These are phyloP conservation scores for Ectemnius lituratus DNA, from an alignment of 2,888 invertebrate species.

Conservation along the genomic window DNA sequence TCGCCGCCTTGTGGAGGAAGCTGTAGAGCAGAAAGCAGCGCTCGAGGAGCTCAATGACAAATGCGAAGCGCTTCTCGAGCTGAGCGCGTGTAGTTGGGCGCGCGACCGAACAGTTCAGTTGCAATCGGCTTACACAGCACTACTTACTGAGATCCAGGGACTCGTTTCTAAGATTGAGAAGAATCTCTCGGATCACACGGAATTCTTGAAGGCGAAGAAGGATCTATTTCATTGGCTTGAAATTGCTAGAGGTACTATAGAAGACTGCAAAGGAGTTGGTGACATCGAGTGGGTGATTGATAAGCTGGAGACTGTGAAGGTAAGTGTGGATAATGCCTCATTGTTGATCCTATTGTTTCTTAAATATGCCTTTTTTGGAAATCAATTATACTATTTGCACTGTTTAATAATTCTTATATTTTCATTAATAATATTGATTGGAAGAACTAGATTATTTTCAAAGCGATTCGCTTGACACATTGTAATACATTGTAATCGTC, in stretches of 20 bases:
- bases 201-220: slow-evolving; percentile 91
- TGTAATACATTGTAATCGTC: no score
- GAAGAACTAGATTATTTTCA: no score
- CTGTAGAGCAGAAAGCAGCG: slow-evolving; percentile 86
- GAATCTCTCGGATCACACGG: slow-evolving; percentile 93
- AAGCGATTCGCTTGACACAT: no score
- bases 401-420: no score
- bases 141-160: slow-evolving; percentile 88
- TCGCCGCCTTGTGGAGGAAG: slow-evolving; percentile 86
- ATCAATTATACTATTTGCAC: no score
- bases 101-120: slow-evolving; percentile 91
- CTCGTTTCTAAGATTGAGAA: slow-evolving; percentile 92
- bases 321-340: slow-evolving; percentile 72
- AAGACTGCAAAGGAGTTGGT: slow-evolving; percentile 90
- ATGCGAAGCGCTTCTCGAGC: slow-evolving; percentile 92
- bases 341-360: no score
- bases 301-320: slow-evolving; percentile 88
- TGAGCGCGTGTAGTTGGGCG: slow-evolving; percentile 90
- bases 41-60: slow-evolving; percentile 92
- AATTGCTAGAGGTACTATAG: slow-evolving; percentile 88
- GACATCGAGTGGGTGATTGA: slow-evolving; percentile 88
- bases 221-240: slow-evolving; percentile 91
- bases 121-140: slow-evolving; percentile 89
- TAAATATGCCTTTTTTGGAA: no score
- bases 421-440: no score